Evolutionary conservation across 2,797 vertebrate species (phyloP), one percentile per base, ranked within the genome.

Genomic region (Sebastes minor): DNA sequence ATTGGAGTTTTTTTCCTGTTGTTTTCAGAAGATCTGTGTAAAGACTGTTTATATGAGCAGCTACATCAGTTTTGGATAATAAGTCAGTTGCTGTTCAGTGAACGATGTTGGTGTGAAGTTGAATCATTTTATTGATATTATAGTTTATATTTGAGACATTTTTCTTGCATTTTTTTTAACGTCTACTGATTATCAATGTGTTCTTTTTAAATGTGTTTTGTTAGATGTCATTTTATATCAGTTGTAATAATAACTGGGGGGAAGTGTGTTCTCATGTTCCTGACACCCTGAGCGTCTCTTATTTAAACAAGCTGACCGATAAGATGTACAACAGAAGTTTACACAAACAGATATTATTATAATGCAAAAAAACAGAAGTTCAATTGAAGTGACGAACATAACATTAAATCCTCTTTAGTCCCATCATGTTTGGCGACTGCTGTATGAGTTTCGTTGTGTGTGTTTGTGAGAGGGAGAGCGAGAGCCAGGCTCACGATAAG

Each of bases 401-500:
- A 62, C 38, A 35, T 23, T 8, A 20, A 22, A 72, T 27, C 59
- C 33, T 70, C 30, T 23, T 5, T 9, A 5, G 25, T 65, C 22
- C 12, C 35, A 14, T 73, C 23, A 20, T 62, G 62, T 46, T 68
- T 33, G 56, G 5, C 23, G 60, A 52, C 52, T 32, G 2, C 42
- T 59, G 76, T 60, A 9, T 77, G 85, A 76, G 79, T 71, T 61
- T 63, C 35, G 27, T 32, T 74, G 59, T 52, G 59, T 49, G 49
- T 66, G 59, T 59, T 23, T 23, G 60, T 30, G 78, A 55, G 78
- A 55, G 78, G 23, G 78, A 55, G 71, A 55, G 28, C 1, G 46
- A 18, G 68, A 61, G 33, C 1, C 27, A 71, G 64, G 35, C 23
- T 60, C 6, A 4, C 22, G 89, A 93, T 88, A 90, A 89, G 84